These are phyloP conservation scores for Lottia scabra DNA, from an alignment of 2,888 invertebrate genomes.

Conservation along the genomic window DNA sequence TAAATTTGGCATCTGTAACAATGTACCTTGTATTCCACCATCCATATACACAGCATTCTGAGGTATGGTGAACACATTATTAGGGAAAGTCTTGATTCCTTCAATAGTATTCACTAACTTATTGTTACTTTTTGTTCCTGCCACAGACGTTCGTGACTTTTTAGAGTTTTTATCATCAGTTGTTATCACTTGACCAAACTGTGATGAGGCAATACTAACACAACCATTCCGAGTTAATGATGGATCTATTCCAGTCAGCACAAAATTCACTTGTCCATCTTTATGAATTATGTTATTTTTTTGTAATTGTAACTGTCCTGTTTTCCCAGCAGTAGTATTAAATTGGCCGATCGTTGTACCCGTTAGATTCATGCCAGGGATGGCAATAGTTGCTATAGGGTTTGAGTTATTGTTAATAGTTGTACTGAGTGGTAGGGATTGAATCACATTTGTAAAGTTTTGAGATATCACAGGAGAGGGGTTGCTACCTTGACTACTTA, in stretches of 20 bases:
- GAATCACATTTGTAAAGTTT: constrained; percentile 14
- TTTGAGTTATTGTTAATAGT: constrained; percentile 22
- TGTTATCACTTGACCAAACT: constrained; percentile 38
- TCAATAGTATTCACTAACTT: constrained; percentile 31
- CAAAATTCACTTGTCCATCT: constrained; percentile 46
- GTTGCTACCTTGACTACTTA: constrained; percentile 30
- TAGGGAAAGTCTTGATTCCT: constrained; percentile 29
- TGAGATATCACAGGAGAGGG: constrained; percentile 11
- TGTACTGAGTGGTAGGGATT: constrained; percentile 15
- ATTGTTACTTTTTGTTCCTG: constrained; percentile 33
- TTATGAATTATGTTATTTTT: constrained; percentile 54
- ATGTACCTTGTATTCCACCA: constrained; percentile 41
- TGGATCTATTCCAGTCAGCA: constrained; percentile 49
- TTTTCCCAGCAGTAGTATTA: constrained; percentile 43
- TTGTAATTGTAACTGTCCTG: constrained; percentile 34
- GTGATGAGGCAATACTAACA: constrained; percentile 52
- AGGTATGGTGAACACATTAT: constrained; percentile 38
- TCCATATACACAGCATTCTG: constrained; percentile 52
- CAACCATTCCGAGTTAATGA: constrained; percentile 52
- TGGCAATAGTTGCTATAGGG: constrained; percentile 47
- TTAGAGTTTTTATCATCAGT: constrained; percentile 28
- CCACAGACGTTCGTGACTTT: constrained; percentile 29
- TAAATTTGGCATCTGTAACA: constrained; percentile 41
- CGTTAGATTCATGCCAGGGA: constrained; percentile 48
- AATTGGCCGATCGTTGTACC: constrained; percentile 44